phyloP scores from a whole-genome alignment of 1,140 invertebrate genomes.

The Drosophila subpulchrella region DNA sequence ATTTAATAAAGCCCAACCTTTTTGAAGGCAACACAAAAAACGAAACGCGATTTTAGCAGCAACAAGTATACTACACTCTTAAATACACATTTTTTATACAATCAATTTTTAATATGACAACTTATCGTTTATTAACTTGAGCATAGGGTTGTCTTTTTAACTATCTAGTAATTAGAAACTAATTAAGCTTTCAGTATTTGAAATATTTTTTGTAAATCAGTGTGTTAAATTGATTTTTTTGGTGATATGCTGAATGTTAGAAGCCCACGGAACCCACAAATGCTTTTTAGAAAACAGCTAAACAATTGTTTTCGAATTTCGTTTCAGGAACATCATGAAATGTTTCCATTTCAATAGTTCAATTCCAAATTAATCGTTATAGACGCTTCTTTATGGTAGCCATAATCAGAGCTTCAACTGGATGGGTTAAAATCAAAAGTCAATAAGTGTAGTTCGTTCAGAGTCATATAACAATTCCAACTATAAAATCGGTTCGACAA shows the following conservation, averaged over 20 bases:
- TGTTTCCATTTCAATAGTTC: slow-evolving; percentile 34
- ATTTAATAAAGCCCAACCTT: background rate
- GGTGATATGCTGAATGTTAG: background rate
- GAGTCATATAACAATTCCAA: slow-evolving; percentile 10
- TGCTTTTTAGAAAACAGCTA: slow-evolving; percentile 16
- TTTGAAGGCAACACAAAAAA: background rate
- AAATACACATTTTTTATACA: too few species aligned
- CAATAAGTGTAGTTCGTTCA: slow-evolving; percentile 34
- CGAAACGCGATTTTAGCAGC: background rate
- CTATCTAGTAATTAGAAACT: too few species aligned
- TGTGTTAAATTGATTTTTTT: background rate
- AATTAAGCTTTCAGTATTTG: too few species aligned
- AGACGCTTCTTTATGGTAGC: slow-evolving; percentile 33
- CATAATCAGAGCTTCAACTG: slow-evolving; percentile 35
- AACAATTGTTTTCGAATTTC: slow-evolving; percentile 36
- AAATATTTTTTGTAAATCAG: too few species aligned
- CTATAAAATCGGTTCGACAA: slow-evolving; percentile 14
- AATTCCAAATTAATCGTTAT: slow-evolving; percentile 21
- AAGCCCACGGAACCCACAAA: slow-evolving; percentile 13
- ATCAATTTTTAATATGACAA: too few species aligned
- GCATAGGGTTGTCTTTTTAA: too few species aligned
- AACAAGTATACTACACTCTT: background rate
- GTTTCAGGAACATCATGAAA: slow-evolving; percentile 46
- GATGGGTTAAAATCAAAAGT: slow-evolving; percentile 11
- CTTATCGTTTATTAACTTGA: too few species aligned